A percentile compares a stretch with the other conserved stretches of the same genome.
These are phyloP conservation scores for Xestia rhomboidea DNA, from an alignment of 2,888 invertebrate species.

Conservation along the genomic window DNA sequence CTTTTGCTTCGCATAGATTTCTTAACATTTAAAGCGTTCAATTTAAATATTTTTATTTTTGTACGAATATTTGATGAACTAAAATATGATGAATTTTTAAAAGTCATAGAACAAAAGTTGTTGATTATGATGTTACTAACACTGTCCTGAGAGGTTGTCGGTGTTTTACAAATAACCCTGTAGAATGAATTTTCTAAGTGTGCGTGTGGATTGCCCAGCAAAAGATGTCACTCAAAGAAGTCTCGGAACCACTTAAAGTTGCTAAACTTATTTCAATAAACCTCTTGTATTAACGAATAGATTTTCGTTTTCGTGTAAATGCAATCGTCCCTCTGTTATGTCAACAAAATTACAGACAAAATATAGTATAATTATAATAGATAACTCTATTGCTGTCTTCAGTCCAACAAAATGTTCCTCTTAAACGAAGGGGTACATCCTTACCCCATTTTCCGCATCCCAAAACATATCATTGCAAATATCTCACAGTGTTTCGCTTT, in stretches of 20 bases:
- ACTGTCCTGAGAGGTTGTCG: too few relatives aligned
- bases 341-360: not conserved
- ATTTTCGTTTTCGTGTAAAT: not conserved
- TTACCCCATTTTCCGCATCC: conserved; percentile 24
- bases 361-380: not conserved
- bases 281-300: not conserved
- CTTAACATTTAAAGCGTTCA: too few relatives aligned
- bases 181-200: not conserved
- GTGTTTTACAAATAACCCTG: too few relatives aligned
- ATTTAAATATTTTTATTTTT: too few relatives aligned
- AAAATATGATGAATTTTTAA: too few relatives aligned
- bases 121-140: too few relatives aligned
- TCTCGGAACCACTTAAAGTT: not conserved
- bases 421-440: conserved; percentile 1
- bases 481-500: conserved; percentile 37
- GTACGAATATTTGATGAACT: too few relatives aligned
- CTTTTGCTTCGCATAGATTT: too few relatives aligned
- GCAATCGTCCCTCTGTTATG: not conserved
- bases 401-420: conserved; percentile 3
- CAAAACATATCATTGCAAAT: conserved; percentile 40
- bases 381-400: conserved; percentile 10
- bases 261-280: not conserved
- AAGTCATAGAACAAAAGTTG: too few relatives aligned
- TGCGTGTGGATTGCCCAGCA: not conserved
- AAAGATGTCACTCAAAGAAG: not conserved